Conservation (phyloP, 2,888 invertebrate genomes). For the Eledona agricola region DNA sequence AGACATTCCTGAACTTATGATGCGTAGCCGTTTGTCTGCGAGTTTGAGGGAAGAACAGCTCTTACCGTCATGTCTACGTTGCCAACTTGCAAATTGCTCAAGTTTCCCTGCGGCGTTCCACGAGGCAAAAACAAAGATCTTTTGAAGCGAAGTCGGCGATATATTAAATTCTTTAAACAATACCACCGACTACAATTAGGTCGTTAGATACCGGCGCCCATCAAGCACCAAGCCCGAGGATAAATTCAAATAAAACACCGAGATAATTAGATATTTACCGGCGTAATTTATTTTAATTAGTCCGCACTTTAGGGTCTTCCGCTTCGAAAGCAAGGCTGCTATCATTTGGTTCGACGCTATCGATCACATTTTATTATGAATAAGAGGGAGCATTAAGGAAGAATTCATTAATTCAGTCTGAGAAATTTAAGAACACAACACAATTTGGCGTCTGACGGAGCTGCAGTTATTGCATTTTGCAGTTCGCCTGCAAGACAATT, state of each 20-base stretch:
- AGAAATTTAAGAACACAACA: too few relatives aligned
- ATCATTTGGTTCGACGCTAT: too few relatives aligned
- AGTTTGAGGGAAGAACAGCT: constrained; percentile 21
- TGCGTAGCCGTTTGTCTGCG: constrained; percentile 34
- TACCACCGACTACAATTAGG: constrained; percentile 24
- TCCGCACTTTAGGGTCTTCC: constrained; percentile 3
- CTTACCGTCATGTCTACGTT: constrained; percentile 32
- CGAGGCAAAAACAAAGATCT: constrained; percentile 42
- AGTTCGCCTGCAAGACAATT: too few relatives aligned
- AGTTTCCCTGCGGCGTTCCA: constrained; percentile 46
- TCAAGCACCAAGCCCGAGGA: constrained; percentile 2
- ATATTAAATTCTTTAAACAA: constrained; percentile 48
- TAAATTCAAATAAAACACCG: constrained; percentile 20
- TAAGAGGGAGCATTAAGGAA: too few relatives aligned
- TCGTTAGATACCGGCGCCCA: constrained; percentile 12
- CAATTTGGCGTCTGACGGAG: too few relatives aligned
- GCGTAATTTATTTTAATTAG: constrained; percentile 25
- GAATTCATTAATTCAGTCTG: too few relatives aligned
- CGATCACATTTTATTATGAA: too few relatives aligned
- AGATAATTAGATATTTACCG: constrained; percentile 24
- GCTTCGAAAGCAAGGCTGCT: too few relatives aligned
- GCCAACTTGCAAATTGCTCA: constrained; percentile 47
- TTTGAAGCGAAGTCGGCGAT: constrained; percentile 41
- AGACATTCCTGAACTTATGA: constrained; percentile 41
- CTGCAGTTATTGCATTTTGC: too few relatives aligned